Percentiles rank a stretch among this genome's conserved stretches.
Conservation (phyloP, 2,888 invertebrate species). For the Cremastobaeus sp. region DNA sequence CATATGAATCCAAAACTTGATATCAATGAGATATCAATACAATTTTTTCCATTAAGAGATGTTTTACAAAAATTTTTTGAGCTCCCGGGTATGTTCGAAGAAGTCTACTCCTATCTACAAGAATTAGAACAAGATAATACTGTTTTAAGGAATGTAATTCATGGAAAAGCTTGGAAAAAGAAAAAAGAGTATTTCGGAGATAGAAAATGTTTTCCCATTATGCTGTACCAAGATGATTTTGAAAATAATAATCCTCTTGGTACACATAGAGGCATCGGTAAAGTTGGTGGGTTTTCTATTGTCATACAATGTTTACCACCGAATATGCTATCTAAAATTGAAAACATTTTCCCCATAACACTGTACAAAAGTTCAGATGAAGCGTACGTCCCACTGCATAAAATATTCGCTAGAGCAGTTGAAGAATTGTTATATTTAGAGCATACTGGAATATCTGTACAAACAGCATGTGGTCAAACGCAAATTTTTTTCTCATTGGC, state of each 20-base stretch:
- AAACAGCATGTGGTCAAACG: background rate
- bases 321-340: background rate
- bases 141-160: constrained; percentile 27
- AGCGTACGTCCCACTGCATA: background rate
- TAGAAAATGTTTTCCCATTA: background rate
- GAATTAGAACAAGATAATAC: constrained; percentile 11
- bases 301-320: background rate
- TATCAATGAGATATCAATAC: no score
- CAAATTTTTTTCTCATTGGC: constrained; percentile 8
- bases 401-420: constrained; percentile 20
- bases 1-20: no score
- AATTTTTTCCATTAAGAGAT: no score
- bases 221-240: constrained; percentile 6
- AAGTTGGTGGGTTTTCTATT: background rate
- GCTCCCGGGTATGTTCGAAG: no score
- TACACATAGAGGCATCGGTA: background rate
- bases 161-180: background rate
- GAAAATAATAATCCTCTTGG: constrained; percentile 22
- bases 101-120: no score
- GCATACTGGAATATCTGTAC: constrained; percentile 6
- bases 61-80: no score
- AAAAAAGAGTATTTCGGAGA: background rate
- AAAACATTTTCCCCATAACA: constrained; percentile 2
- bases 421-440: constrained; percentile 19
- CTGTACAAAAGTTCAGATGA: constrained; percentile 40